These are phyloP conservation scores for Celastrina argiolus DNA, from an alignment of 2,888 invertebrate genomes.

Conservation along the genomic window DNA sequence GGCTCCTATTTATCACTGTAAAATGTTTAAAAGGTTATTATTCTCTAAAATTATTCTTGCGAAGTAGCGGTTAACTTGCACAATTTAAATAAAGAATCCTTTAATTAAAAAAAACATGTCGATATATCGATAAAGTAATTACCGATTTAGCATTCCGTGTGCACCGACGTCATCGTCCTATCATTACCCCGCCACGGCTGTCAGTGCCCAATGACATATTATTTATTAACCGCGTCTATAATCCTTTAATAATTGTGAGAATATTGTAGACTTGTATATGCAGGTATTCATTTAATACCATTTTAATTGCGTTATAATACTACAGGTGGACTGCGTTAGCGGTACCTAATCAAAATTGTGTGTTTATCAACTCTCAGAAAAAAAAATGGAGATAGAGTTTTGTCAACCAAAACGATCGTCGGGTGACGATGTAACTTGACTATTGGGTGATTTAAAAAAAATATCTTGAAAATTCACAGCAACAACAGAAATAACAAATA, in stretches of 20 bases:
- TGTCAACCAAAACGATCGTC: too few species aligned
- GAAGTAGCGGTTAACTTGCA: too few species aligned
- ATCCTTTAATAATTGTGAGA: conserved; percentile 18
- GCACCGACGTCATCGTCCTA: conserved; percentile 4
- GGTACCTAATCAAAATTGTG: not conserved
- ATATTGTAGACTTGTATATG: not conserved
- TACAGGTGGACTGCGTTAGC: not conserved
- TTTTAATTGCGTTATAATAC: not conserved
- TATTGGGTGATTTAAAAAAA: too few species aligned
- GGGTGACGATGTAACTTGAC: too few species aligned
- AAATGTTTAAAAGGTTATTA: too few species aligned
- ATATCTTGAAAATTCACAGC: too few species aligned
- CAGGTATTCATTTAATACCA: not conserved
- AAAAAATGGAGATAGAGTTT: too few species aligned
- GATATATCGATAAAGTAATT: conserved; percentile 5
- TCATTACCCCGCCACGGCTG: conserved; percentile 9
- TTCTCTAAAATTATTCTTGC: too few species aligned
- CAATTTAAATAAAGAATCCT: too few species aligned
- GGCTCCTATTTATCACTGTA: too few species aligned
- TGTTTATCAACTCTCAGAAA: too few species aligned
- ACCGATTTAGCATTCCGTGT: not conserved
- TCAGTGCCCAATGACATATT: conserved; percentile 16
- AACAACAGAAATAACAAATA: too few species aligned
- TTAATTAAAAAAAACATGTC: conserved; percentile 1
- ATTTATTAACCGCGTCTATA: conserved; percentile 16